These are phyloP conservation scores for Aythya baeri DNA, from an alignment of 2,113 vertebrate species.

Conservation along the genomic window DNA sequence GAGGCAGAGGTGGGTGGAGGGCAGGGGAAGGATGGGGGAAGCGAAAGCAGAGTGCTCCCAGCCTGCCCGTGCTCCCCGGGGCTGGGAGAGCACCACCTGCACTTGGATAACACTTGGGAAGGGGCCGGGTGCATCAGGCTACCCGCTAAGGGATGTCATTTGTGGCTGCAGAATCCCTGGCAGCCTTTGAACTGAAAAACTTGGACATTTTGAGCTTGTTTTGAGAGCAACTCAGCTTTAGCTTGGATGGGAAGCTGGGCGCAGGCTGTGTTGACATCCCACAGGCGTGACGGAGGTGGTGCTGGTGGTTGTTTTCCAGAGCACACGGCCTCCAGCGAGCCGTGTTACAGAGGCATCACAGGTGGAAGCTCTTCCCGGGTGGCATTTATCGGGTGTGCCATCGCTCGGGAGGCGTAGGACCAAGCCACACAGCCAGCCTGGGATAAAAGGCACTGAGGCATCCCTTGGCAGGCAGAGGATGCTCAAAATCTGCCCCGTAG, in stretches of 20 bases:
- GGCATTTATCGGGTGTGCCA: neutral
- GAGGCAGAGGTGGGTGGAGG: slow-evolving; percentile 8
- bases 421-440: neutral
- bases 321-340: neutral
- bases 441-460: neutral
- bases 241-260: neutral
- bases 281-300: neutral
- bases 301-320: neutral
- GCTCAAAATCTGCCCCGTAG: neutral
- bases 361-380: neutral
- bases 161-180: neutral
- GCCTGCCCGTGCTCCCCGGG: neutral
- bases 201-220: neutral
- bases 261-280: neutral
- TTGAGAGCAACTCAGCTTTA: neutral
- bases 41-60: neutral
- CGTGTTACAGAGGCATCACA: neutral
- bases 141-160: neutral
- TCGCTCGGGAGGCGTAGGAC: neutral
- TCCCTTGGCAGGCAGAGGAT: neutral
- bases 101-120: neutral
- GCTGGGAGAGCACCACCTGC: neutral
- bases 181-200: neutral
- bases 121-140: neutral
- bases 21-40: neutral